Evolutionary conservation across 2,113 vertebrate species (phyloP).

Genomic region (Barnardius zonarius): DNA sequence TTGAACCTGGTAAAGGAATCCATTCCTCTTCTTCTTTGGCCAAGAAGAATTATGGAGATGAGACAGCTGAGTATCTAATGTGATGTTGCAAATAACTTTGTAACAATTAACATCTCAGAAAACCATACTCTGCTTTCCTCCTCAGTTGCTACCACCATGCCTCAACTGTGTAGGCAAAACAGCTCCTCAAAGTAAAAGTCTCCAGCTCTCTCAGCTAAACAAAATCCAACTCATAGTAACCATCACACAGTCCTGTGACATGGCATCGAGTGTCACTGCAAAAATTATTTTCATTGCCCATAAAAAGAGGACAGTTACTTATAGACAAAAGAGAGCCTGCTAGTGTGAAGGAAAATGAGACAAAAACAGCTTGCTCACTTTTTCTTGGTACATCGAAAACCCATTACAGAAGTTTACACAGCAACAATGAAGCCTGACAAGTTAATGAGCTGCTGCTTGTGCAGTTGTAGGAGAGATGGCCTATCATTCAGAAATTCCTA

Average conservation of each 20-base stretch:
- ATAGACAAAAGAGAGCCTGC: background rate
- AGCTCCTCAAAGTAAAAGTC: background rate
- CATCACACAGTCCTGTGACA: background rate
- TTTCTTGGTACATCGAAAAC: constrained; percentile 35
- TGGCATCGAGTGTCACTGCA: accelerated
- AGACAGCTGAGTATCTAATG: background rate
- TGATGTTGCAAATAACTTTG: background rate
- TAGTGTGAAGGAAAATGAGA: background rate
- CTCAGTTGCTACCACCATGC: background rate
- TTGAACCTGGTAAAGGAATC: background rate
- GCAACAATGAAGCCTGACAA: constrained; percentile 12
- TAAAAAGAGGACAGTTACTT: background rate
- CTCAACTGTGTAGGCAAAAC: background rate
- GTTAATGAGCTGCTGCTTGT: background rate
- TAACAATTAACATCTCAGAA: background rate
- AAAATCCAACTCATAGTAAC: background rate
- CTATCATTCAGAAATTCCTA: background rate
- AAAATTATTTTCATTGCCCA: background rate
- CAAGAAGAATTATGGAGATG: accelerated
- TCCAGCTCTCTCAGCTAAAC: background rate
- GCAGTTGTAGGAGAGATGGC: background rate
- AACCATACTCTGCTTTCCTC: background rate
- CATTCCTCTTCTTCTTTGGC: background rate
- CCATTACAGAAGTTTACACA: constrained; percentile 8
- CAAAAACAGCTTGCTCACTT: background rate